Evolutionary conservation across 2,113 vertebrate species (phyloP), one percentile per base, ranked within the genome.

Genomic region (Brachypteracias leptosomus): DNA sequence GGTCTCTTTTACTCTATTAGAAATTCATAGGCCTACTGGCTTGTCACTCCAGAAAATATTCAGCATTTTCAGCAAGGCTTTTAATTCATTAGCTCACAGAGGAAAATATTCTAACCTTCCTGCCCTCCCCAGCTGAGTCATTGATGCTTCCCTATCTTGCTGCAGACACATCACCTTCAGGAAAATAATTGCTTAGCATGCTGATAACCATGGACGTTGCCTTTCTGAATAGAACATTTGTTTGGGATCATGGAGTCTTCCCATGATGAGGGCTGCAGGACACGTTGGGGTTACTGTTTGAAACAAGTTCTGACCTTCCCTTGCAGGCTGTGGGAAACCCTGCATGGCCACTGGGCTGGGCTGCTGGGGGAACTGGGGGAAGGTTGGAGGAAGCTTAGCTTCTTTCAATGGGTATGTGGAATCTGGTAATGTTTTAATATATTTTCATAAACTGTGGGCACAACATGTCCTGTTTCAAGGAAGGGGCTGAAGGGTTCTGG

Each of bases 371-470:
- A 14, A 7, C 35, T 21, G 25, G 29, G 47, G 16, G 20, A 66
- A 59, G 20, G 52, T 2, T 85, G 47, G 38, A 63, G 24, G 33
- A 59, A 74, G 47, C 17, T 81, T 33, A 51, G 35, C 17, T 92
- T 85, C 76, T 93, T 93, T 82, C 94, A 95, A 75, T 82, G 88
- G 54, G 46, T 79, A 20, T 85, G 68, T 84, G 72, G 82, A 96
- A 96, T 92, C 66, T 84, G 83, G 81, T 93, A 91, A 95, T 90
- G 78, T 94, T 95, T 95, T 88, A 96, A 94, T 94, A 93, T 83
- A 93, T 91, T 96, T 97, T 95, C 93, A 95, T 95, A 92, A 95
- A 83, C 86, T 93, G 81, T 94, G 94, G 96, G 93, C 94, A 95
- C 87, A 96, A 96, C 96, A 94, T 77, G 93, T 95, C 94, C 95